phyloP scores from a whole-genome alignment of 2,797 vertebrate species.

The Amblyraja radiata region DNA sequence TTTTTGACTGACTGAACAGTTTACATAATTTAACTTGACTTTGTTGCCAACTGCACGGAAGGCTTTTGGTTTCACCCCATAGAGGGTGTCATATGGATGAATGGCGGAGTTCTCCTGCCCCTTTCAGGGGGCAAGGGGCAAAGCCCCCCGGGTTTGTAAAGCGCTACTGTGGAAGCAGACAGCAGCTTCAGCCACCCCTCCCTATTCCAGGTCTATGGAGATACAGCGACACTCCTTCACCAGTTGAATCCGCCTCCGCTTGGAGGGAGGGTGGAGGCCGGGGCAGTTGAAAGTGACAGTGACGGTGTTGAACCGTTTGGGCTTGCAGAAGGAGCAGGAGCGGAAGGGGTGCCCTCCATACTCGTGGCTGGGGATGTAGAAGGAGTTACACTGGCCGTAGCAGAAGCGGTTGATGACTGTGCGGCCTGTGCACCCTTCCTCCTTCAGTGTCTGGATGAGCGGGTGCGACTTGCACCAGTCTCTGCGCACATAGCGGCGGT shows the following conservation, averaged over 20 bases:
- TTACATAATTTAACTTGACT: slow-evolving; percentile 5
- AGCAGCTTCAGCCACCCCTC: slow-evolving; percentile 26
- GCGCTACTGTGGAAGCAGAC: slow-evolving; percentile 27
- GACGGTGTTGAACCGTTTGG: slow-evolving; percentile 26
- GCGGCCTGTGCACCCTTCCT: slow-evolving; percentile 18
- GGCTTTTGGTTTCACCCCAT: background rate
- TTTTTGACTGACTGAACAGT: background rate
- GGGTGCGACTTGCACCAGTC: slow-evolving; percentile 39
- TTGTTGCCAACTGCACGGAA: background rate
- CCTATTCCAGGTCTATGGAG: slow-evolving; percentile 31
- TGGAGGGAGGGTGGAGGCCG: background rate
- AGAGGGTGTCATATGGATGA: background rate
- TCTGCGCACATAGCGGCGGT: slow-evolving; percentile 1
- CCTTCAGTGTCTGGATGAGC: slow-evolving; percentile 26
- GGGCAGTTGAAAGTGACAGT: slow-evolving; percentile 35
- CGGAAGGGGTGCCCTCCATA: background rate
- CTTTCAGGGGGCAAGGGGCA: too few species aligned
- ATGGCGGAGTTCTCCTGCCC: background rate
- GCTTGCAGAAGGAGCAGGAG: slow-evolving; percentile 39
- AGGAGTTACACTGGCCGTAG: slow-evolving; percentile 24
- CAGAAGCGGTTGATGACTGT: slow-evolving; percentile 19
- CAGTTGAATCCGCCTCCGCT: background rate
- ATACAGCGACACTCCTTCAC: slow-evolving; percentile 39
- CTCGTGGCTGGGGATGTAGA: slow-evolving; percentile 25
- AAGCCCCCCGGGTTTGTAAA: background rate